These are phyloP conservation scores for Acrobasis repandana DNA, from an alignment of 2,888 invertebrate genomes.

Conservation along the genomic window DNA sequence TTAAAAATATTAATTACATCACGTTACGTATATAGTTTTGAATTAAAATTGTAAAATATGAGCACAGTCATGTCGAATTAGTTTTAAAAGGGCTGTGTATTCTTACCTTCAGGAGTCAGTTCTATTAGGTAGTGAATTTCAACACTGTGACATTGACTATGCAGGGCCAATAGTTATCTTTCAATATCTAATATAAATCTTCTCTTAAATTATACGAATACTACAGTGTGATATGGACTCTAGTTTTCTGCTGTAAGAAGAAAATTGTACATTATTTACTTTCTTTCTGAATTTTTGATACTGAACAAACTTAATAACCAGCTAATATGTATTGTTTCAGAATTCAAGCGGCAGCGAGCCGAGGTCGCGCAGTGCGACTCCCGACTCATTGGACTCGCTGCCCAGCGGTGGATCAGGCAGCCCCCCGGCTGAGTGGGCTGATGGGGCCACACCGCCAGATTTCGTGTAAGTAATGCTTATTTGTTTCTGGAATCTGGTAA, in stretches of 20 bases:
- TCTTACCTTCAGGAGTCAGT: too few species aligned
- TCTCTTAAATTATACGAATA: too few species aligned
- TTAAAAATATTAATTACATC: not conserved
- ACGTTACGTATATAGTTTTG: not conserved
- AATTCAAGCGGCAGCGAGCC: constrained; percentile 92
- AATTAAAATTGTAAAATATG: too few species aligned
- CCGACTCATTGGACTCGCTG: constrained; percentile 92
- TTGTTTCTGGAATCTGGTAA: not conserved
- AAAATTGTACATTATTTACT: too few species aligned
- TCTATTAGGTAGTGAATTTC: too few species aligned
- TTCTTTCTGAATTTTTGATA: not conserved
- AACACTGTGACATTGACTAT: too few species aligned
- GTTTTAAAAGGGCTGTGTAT: too few species aligned
- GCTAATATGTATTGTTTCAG: constrained; percentile 62
- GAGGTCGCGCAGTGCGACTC: constrained; percentile 93
- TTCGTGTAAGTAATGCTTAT: constrained; percentile 62
- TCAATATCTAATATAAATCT: too few species aligned
- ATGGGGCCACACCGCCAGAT: constrained; percentile 70
- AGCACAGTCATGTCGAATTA: too few species aligned
- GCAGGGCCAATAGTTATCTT: too few species aligned
- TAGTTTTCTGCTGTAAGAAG: too few species aligned
- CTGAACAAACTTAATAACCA: not conserved
- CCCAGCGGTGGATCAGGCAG: constrained; percentile 84
- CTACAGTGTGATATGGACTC: too few species aligned
- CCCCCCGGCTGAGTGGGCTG: constrained; percentile 79